Percentiles rank a stretch among this genome's conserved stretches.
These are phyloP conservation scores for Microtus richardsoni DNA, from an alignment of 2,113 vertebrate species.

Conservation along the genomic window DNA sequence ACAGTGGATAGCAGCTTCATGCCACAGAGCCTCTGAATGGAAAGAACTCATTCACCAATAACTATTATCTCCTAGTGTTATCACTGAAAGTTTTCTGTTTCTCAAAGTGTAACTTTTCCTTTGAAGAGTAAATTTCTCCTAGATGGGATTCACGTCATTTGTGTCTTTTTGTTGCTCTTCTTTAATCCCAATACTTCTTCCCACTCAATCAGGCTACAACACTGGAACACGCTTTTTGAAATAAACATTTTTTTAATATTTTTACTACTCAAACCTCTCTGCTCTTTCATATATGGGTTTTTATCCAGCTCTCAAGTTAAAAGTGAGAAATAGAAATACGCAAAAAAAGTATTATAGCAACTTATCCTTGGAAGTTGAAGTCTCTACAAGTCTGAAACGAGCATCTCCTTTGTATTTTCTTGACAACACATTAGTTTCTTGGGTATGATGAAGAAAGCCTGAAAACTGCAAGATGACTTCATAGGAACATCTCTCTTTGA, in stretches of 20 bases:
- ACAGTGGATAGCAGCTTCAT: background rate
- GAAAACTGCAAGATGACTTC: background rate
- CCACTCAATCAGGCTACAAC: background rate
- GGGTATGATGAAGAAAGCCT: background rate
- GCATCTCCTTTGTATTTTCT: background rate
- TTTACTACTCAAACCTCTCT: background rate
- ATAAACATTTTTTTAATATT: background rate
- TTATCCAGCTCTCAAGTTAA: background rate
- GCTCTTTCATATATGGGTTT: background rate
- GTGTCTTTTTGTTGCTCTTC: background rate
- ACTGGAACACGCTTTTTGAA: background rate
- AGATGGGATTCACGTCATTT: background rate
- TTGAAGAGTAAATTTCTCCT: background rate
- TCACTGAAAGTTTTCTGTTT: background rate
- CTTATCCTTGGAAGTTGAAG: background rate
- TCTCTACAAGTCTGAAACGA: slow-evolving; percentile 15
- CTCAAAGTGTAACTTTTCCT: slow-evolving; percentile 15
- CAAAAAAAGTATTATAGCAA: background rate
- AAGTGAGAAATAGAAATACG: background rate
- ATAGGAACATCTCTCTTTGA: background rate
- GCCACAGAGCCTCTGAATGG: background rate
- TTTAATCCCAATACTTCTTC: background rate
- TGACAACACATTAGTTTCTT: slow-evolving; percentile 37
- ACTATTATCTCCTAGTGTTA: background rate
- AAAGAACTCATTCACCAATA: background rate